Conservation (phyloP, 2,113 vertebrate genomes). For the Rhizomys pruinosus region DNA sequence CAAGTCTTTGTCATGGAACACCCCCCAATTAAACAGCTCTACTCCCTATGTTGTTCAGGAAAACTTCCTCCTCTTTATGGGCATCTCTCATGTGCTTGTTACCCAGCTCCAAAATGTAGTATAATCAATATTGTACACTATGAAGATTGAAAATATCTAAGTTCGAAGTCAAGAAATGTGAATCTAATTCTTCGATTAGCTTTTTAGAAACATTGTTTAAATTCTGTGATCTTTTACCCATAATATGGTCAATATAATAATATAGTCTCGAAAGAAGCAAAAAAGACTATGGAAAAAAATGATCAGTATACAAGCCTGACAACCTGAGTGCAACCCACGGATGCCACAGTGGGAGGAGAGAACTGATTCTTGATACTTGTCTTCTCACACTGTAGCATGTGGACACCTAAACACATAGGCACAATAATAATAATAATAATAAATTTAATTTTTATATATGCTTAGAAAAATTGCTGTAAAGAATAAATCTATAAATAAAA, state of each 20-base stretch:
- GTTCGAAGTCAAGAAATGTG: not conserved
- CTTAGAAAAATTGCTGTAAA: not conserved
- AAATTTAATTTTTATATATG: too few relatives aligned
- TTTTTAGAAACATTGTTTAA: not conserved
- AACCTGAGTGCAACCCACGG: not conserved
- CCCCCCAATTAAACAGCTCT: not conserved
- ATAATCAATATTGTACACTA: not conserved
- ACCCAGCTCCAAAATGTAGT: not conserved
- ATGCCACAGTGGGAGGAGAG: not conserved
- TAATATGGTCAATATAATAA: not conserved
- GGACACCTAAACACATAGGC: too few relatives aligned
- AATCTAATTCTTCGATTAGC: not conserved
- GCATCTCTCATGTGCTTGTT: not conserved
- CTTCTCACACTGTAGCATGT: not conserved
- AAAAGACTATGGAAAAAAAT: not conserved
- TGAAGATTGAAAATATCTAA: not conserved
- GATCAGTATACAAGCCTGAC: not conserved
- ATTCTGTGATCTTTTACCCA: not conserved
- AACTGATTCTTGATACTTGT: not conserved
- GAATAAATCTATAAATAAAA: conserved; percentile 17
- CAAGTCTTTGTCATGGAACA: not conserved
- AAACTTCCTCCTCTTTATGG: not conserved
- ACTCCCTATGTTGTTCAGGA: not conserved
- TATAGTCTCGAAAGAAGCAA: not conserved
- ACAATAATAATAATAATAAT: too few relatives aligned